Conservation (phyloP, 2,113 vertebrate species). For the Anas platyrhynchos region DNA sequence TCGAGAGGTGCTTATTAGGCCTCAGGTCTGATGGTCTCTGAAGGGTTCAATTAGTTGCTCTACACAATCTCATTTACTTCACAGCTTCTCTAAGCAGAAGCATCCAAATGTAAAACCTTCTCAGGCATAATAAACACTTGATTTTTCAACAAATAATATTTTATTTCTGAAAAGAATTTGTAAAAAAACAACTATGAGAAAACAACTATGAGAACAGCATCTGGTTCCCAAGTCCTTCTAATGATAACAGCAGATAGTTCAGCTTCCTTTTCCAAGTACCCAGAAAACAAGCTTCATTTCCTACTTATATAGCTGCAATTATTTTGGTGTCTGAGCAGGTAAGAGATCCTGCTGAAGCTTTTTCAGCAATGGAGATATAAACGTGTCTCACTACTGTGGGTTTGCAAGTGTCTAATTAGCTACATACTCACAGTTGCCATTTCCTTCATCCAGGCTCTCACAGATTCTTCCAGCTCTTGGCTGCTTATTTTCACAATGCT, state of each 20-base stretch:
- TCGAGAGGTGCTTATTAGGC: neutral
- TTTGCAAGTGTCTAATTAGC: neutral
- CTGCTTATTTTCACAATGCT: neutral
- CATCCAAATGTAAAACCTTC: conserved; percentile 2
- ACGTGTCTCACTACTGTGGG: neutral
- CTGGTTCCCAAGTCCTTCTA: neutral
- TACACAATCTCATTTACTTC: conserved; percentile 30
- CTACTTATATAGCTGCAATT: neutral
- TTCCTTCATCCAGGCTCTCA: neutral
- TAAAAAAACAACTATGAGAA: neutral
- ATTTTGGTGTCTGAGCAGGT: neutral
- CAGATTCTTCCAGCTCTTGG: neutral
- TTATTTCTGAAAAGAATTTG: neutral
- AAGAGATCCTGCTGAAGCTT: neutral
- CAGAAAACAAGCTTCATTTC: neutral
- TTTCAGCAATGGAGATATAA: neutral
- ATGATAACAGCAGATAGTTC: neutral
- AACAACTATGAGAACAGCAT: neutral
- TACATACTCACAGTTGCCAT: neutral
- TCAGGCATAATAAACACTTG: neutral
- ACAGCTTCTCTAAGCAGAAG: conserved; percentile 19
- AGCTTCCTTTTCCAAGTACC: neutral
- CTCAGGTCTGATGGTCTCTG: neutral
- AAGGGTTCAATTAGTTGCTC: conserved; percentile 22
- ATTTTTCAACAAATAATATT: neutral